Evolutionary conservation across 1,140 invertebrate species (phyloP), one percentile per base, ranked within the genome.

Genomic region (Chymomyza costata): DNA sequence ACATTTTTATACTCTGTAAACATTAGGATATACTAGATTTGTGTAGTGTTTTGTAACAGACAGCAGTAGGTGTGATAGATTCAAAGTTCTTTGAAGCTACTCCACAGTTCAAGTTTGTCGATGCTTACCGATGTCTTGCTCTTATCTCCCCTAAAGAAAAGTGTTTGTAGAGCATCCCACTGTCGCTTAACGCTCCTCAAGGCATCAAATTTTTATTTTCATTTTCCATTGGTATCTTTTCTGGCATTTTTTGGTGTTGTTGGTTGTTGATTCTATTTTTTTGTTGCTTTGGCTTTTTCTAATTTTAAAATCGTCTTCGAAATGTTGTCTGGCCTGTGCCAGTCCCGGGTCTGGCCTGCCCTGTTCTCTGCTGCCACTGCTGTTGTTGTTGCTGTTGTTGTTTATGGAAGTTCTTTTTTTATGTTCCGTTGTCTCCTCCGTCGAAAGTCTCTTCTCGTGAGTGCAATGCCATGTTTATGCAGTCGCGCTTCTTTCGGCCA

Each of bases 391-490:
- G 25, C 15, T 30, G 18, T 45, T 35, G 68, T 80, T 78, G 73
- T 78, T 78, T 80, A 80, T 74, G 73, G 73, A 80, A 80, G 67
- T 80, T 80, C 80, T 69, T 78, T 66, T 25, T 44, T 28, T 28
- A 6, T 28, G 16, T 35, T 19, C 11, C 40, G 45, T 57, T 48
- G 51, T 44, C 69, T 54, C 25, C 5, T 5, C 64, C 59, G 47
- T 54, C 65, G n/a, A 28, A 6, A 5, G 25, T 10, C 5, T 10
- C 25, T 28, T 28, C 10, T 10, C 5, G 25, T 56, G 71, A 80
- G 74, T 80, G 73, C 73, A 80, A 61, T 81, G 73, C 73, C 73
- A 80, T 78, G 73, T 64, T 34, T n/a, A n/a, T n/a, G n/a, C n/a
- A 59, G 71, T 54, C 67, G 59, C 41, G 31, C 44, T 25, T 3